Evolutionary conservation across 2,797 vertebrate genomes (phyloP), one percentile per base, ranked within the genome.

Genomic region (Notolabrus celidotus): DNA sequence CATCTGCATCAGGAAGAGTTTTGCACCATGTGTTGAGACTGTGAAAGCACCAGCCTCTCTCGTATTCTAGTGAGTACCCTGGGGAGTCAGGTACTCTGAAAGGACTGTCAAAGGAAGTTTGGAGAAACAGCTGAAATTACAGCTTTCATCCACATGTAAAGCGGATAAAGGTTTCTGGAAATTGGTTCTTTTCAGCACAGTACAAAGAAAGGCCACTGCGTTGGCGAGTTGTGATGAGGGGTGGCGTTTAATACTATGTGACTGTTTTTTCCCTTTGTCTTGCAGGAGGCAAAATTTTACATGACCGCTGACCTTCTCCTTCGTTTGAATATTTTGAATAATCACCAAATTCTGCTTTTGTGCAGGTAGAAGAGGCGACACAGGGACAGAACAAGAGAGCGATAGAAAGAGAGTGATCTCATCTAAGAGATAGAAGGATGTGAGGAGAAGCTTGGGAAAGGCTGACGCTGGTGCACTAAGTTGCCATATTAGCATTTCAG

Each of bases 401-500:
- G 27, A 52, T 61, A 31, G 63, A 56, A 38, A 41, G 31, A 36
- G 33, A 68, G 47, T 33, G 70, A 83, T 77, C 67, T 83, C 52
- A 72, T 84, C 43, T 71, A 45, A 65, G 66, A 88, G 84, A 88
- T 89, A 61, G 75, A 59, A 79, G 76, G 77, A 84, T 88, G 80
- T 60, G 82, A 85, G 69, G 71, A 25, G 27, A 70, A 64, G 53
- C 55, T 67, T 81, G 68, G 61, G 67, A 91, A 91, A 67, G 86
- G 90, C 86, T 92, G 89, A 90, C 51, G 68, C 68, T 69, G 84
- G 74, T 15, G 31, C 80, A 53, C 74, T 83, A 85, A 89, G 81
- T 87, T 91, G 84, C 83, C 67, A 80, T 86, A 93, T 93, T 93
- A 92, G 88, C 90, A 91, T 92, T 93, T 92, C 90, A 91, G 88